Evolutionary conservation across 2,113 vertebrate genomes (phyloP).

Genomic region (Ranitomeya variabilis): DNA sequence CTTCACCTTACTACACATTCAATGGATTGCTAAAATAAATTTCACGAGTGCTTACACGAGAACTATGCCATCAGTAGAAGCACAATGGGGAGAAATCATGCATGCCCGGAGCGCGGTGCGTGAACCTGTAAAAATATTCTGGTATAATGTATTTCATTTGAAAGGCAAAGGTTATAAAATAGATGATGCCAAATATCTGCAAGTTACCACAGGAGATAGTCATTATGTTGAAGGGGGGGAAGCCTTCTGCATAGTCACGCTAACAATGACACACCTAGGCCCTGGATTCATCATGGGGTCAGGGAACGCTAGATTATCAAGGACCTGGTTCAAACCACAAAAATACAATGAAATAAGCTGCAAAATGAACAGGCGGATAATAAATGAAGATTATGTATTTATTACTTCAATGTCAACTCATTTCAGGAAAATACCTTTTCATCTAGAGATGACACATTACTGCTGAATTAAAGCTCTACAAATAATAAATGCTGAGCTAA

Average conservation of each 20-base stretch:
- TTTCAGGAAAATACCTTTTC: slow-evolving; percentile 14
- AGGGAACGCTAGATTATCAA: not conserved
- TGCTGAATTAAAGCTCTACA: not conserved
- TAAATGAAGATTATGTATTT: slow-evolving; percentile 4
- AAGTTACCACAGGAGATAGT: slow-evolving; percentile 29
- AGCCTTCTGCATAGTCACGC: slow-evolving; percentile 19
- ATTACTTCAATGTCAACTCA: not conserved
- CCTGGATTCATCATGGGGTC: slow-evolving; percentile 6
- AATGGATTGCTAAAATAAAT: not conserved
- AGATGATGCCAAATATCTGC: slow-evolving; percentile 19
- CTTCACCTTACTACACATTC: not conserved
- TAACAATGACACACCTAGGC: slow-evolving; percentile 26
- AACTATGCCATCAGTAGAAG: not conserved
- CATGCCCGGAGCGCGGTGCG: not conserved
- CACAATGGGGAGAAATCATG: not conserved
- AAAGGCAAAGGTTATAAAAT: slow-evolving; percentile 29
- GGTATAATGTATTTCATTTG: not conserved
- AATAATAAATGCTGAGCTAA: not conserved
- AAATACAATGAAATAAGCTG: not conserved
- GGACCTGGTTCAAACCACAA: not conserved
- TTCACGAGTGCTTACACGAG: not conserved
- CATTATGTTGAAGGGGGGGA: slow-evolving; percentile 21
- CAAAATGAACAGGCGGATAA: not conserved
- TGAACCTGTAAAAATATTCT: not conserved
- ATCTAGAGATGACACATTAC: not conserved